Conservation (phyloP, 2,888 invertebrate species). For the Galerucella pusilla region DNA sequence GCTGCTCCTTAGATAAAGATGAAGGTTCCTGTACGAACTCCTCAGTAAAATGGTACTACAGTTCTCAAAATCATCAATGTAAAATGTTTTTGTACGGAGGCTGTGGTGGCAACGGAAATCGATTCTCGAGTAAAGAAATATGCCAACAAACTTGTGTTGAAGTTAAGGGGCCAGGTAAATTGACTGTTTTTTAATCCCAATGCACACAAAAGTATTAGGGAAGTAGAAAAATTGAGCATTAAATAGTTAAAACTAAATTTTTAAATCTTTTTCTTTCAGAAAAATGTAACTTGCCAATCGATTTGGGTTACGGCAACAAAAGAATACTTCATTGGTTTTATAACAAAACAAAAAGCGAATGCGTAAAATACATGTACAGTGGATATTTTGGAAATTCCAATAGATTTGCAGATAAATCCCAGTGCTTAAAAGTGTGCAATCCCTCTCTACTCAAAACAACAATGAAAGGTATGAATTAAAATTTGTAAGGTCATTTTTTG, state of each 20-base stretch:
- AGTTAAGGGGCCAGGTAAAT: slow-evolving; percentile 32
- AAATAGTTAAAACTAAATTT: background rate
- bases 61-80: slow-evolving; percentile 26
- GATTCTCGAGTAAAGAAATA: slow-evolving; percentile 30
- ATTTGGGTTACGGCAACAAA: slow-evolving; percentile 31
- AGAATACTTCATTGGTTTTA: slow-evolving; percentile 35
- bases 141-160: slow-evolving; percentile 37
- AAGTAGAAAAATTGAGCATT: too few relatives aligned
- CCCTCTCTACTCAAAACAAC: background rate
- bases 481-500: too few relatives aligned
- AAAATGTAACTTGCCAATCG: slow-evolving; percentile 37
- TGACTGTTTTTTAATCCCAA: background rate
- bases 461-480: slow-evolving; percentile 9
- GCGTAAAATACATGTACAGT: slow-evolving; percentile 35
- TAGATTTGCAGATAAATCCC: slow-evolving; percentile 34
- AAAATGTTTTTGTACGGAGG: slow-evolving; percentile 35
- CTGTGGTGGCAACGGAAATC: slow-evolving; percentile 37
- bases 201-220: too few relatives aligned
- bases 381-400: slow-evolving; percentile 43
- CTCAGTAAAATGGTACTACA: slow-evolving; percentile 39
- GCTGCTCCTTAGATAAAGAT: slow-evolving; percentile 31
- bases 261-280: slow-evolving; percentile 24
- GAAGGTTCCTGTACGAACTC: slow-evolving; percentile 27
- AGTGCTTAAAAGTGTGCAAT: slow-evolving; percentile 38
- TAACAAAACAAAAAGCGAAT: slow-evolving; percentile 26